phyloP scores from a whole-genome alignment of 2,113 vertebrate genomes.

The Macroglossus sobrinus region DNA sequence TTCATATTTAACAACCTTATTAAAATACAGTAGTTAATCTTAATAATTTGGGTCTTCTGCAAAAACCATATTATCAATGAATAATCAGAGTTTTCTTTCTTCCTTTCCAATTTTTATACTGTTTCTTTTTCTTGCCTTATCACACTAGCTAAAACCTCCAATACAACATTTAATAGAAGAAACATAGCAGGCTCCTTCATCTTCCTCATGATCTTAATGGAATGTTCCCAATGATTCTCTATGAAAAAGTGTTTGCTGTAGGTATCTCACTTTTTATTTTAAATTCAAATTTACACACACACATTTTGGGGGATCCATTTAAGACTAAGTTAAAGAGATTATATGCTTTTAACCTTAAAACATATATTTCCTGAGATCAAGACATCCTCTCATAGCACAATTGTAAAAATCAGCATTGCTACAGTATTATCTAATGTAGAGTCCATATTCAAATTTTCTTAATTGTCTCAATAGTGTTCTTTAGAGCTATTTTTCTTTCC shows the following conservation, averaged over 20 bases:
- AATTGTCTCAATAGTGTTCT: neutral
- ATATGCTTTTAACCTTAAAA: neutral
- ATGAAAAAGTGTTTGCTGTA: neutral
- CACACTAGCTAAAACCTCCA: no score
- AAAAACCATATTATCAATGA: neutral
- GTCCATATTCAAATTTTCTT: neutral
- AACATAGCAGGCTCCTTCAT: neutral
- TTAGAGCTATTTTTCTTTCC: neutral
- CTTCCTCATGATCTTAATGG: neutral
- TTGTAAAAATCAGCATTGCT: neutral
- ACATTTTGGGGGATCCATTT: neutral
- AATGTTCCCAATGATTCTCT: neutral
- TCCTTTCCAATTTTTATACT: neutral
- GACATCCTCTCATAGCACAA: neutral
- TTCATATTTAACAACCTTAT: conserved; percentile 7
- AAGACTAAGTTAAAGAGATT: neutral
- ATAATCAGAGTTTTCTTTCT: neutral
- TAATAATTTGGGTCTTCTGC: no score
- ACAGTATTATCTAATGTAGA: neutral
- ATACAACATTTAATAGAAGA: neutral
- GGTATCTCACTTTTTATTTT: neutral
- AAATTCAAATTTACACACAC: no score
- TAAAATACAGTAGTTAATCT: neutral
- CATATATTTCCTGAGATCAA: neutral
- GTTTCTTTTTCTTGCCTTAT: neutral